phyloP scores from a whole-genome alignment of 2,888 invertebrate genomes.

The Heliconius cydno region DNA sequence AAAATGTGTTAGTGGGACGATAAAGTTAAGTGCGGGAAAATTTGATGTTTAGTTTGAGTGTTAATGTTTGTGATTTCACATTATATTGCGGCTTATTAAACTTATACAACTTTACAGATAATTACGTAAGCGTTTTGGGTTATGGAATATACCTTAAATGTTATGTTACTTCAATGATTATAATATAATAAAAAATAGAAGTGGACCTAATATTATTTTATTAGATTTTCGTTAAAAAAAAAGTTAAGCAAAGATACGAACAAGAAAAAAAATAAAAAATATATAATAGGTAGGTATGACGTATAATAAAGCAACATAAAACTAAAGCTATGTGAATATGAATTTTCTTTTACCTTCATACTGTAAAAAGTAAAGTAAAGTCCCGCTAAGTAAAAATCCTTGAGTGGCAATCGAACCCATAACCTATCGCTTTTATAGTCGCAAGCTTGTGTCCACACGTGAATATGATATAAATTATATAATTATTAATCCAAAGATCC shows the following conservation, averaged over 20 bases:
- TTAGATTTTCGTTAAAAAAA: background rate
- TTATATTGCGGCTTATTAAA: background rate
- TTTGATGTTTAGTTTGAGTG: slow-evolving; percentile 20
- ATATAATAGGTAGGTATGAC: too few species aligned
- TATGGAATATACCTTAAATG: background rate
- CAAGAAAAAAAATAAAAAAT: too few species aligned
- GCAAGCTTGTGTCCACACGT: too few species aligned
- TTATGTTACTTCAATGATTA: background rate
- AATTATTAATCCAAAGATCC: background rate
- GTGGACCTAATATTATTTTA: background rate
- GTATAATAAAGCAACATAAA: too few species aligned
- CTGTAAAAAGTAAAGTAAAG: too few species aligned
- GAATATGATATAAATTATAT: too few species aligned
- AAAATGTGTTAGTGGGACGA: slow-evolving; percentile 32
- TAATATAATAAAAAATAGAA: too few species aligned
- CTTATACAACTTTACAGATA: background rate
- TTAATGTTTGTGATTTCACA: slow-evolving; percentile 11
- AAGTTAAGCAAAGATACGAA: too few species aligned
- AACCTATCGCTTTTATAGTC: too few species aligned
- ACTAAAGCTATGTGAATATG: too few species aligned
- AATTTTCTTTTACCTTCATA: background rate
- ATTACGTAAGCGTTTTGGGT: background rate
- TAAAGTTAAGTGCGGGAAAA: slow-evolving; percentile 36
- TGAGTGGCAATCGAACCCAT: too few species aligned
- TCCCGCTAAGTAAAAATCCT: background rate